Conservation (phyloP, 2,797 vertebrate genomes). For the Tokudaia muenninki region DNA sequence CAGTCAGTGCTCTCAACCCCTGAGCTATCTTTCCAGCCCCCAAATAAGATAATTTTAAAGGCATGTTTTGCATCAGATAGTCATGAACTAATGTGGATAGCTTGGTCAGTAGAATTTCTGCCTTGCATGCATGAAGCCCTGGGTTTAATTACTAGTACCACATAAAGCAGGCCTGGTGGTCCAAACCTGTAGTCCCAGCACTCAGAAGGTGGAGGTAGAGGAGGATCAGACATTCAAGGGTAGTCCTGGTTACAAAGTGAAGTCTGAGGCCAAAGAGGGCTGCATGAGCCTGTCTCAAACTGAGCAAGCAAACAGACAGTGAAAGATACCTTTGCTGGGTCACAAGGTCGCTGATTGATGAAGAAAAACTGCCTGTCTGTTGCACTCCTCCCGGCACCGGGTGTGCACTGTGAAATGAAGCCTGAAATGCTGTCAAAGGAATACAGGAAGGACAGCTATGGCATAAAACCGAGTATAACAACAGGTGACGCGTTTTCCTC, state of each 20-base stretch:
- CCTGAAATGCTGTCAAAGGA: constrained; percentile 91
- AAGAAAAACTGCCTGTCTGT: constrained; percentile 98
- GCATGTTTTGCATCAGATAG: constrained; percentile 3
- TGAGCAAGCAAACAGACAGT: background rate
- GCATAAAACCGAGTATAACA: background rate
- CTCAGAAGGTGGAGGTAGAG: background rate
- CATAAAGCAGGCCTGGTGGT: background rate
- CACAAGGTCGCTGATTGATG: constrained; percentile 97
- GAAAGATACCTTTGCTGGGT: constrained; percentile 93
- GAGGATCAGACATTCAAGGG: background rate
- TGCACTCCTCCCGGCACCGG: constrained; percentile 94
- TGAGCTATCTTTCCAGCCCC: background rate
- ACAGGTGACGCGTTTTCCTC: background rate
- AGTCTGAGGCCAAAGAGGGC: background rate
- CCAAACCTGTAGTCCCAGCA: background rate
- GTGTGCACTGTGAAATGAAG: constrained; percentile 93
- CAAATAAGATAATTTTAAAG: constrained; percentile 13
- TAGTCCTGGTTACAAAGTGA: background rate
- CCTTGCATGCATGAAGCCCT: background rate
- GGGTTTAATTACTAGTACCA: background rate
- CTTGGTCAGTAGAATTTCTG: background rate
- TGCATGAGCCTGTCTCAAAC: background rate
- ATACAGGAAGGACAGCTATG: background rate
- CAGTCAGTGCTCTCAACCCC: background rate
- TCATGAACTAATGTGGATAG: background rate